Evolutionary conservation across 1,140 invertebrate species (phyloP).

Genomic region (Ceratosolen fusciceps): DNA sequence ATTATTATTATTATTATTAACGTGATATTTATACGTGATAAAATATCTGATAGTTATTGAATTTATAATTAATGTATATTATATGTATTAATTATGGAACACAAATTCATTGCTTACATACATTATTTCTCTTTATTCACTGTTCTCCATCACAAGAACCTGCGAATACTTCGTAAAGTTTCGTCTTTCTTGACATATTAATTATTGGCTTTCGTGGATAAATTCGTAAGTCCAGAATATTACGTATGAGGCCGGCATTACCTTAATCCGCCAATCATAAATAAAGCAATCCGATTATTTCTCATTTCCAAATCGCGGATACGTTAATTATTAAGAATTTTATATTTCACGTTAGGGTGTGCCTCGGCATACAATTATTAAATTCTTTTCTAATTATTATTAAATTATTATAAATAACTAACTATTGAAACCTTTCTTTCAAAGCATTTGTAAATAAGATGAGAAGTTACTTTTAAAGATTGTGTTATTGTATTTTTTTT

Average conservation of each 20-base stretch:
- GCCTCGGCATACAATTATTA: not conserved
- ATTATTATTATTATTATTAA: too few species aligned
- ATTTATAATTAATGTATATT: too few species aligned
- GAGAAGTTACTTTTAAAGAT: too few species aligned
- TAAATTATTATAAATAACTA: not conserved
- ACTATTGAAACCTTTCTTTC: too few species aligned
- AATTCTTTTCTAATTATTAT: not conserved
- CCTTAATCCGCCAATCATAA: conserved; percentile 13
- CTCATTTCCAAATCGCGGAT: not conserved
- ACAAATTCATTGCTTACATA: not conserved
- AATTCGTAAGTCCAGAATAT: not conserved
- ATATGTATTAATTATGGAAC: too few species aligned
- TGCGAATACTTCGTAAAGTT: not conserved
- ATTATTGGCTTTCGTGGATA: conserved; percentile 23
- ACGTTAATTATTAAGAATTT: not conserved
- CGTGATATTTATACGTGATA: too few species aligned
- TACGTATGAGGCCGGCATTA: not conserved
- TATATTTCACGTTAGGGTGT: not conserved
- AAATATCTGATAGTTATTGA: too few species aligned
- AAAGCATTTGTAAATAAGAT: too few species aligned
- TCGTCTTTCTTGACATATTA: conserved; percentile 17
- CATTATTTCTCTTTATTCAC: not conserved
- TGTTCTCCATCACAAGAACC: not conserved
- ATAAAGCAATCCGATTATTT: not conserved
- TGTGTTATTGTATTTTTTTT: too few species aligned